phyloP scores from a whole-genome alignment of 2,113 vertebrate genomes.

The Trichomycterus rosablanca region DNA sequence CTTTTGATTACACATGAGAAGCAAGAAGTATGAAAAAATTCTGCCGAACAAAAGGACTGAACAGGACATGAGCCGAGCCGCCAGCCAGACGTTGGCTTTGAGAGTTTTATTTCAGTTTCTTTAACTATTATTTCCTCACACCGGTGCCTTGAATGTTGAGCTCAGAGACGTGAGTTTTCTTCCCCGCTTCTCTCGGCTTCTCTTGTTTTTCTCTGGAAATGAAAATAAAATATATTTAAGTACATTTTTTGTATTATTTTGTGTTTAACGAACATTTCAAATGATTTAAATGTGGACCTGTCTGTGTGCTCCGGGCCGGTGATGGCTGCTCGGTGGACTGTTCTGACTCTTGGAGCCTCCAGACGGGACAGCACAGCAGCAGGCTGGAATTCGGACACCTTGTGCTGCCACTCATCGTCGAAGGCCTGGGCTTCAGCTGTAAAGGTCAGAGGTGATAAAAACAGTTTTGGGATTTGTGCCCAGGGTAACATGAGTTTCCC shows the following conservation, averaged over 20 bases:
- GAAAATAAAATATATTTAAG: conserved; percentile 14
- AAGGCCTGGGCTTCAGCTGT: conserved; percentile 83
- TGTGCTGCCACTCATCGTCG: conserved; percentile 82
- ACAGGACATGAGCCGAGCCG: neutral
- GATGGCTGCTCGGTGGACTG: conserved; percentile 54
- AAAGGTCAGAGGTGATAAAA: conserved; percentile 25
- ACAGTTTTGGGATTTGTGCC: conserved; percentile 12
- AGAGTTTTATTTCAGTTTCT: conserved; percentile 35
- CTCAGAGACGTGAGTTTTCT: conserved; percentile 43
- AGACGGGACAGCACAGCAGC: conserved; percentile 48
- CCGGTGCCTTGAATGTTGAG: conserved; percentile 65
- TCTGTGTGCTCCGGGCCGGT: conserved; percentile 42
- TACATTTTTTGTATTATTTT: neutral
- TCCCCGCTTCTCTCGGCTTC: conserved; percentile 40
- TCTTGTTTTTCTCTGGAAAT: conserved; percentile 59
- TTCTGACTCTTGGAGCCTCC: conserved; percentile 54
- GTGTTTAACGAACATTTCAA: neutral
- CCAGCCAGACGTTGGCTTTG: neutral
- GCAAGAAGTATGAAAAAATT: neutral
- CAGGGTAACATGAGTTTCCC: neutral
- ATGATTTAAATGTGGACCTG: conserved; percentile 65
- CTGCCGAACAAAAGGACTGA: neutral
- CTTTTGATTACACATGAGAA: no score
- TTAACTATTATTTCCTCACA: conserved; percentile 63
- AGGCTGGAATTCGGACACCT: conserved; percentile 72